Base-by-base conservation (phyloP, 2,113 vertebrate species). In the Zootoca vivipara region DNA sequence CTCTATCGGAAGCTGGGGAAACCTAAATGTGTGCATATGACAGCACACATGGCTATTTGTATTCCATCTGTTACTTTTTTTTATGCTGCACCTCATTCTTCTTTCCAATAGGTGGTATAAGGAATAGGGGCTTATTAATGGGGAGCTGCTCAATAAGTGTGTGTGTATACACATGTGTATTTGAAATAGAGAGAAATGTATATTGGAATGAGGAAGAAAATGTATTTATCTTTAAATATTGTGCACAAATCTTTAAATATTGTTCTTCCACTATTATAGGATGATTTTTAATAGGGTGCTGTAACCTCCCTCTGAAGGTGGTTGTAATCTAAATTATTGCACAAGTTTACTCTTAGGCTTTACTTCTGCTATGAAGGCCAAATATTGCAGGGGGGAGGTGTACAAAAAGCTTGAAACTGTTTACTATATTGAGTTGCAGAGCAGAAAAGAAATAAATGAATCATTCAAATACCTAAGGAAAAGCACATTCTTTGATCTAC, bases 401-500 rank as follows among this genome's bases (percentile, higher is more conserved):
- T 38, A 90, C 40, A 78, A 56, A 78, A 82, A 7, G 35, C 84
- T 85, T 38, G 87, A 84, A 90, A 73, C 35, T 70, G n/a, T 78
- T 67, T 30, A 22, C 56, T 78, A 12, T 86, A 70, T 78, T 84
- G 42, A 88, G 78, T 72, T 73, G 85, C 20, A 46, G 83, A 65
- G 78, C 75, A 38, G 26, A 13, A 3, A 18, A 86, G 2, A 81
- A 83, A 74, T 33, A 52, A 86, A 79, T 86, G 78, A 87, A 56
- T 52, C 4, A 30, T 33, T 64, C 26, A 35, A 73, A 80, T 64
- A 83, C 30, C 52, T 77, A 7, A 65, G 83, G 85, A 26, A 85
- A 87, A 91, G 69, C 15, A 26, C 86, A 38, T 75, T 52, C 88
- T 94, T 93, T 92, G 93, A 93, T 86, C 75, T 91, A 90, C 83